Evolutionary conservation across 2,888 invertebrate genomes (phyloP).

Genomic region (Blastobasis lacticolella): DNA sequence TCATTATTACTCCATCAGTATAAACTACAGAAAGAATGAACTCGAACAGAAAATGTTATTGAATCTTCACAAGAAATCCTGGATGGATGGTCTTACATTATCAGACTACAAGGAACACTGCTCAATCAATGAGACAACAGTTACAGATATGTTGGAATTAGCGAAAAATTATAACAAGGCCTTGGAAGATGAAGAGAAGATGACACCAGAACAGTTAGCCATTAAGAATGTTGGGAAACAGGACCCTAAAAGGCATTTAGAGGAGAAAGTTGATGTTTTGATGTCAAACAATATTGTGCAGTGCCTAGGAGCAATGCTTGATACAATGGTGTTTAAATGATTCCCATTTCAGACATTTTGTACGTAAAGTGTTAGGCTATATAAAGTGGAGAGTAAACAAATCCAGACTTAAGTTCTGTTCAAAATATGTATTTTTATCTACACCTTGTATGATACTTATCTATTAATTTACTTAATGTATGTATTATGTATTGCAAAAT

Average conservation of each 20-base stretch:
- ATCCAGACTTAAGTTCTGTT: slow-evolving; percentile 35
- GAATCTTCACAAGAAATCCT: slow-evolving; percentile 98
- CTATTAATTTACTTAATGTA: slow-evolving; percentile 43
- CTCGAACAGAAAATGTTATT: slow-evolving; percentile 99
- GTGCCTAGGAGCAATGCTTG: slow-evolving; percentile 97
- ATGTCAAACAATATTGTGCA: slow-evolving; percentile 99
- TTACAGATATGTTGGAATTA: slow-evolving; percentile 96
- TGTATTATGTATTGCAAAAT: slow-evolving; percentile 39
- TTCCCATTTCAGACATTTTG: slow-evolving; percentile 31
- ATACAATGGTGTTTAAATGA: slow-evolving; percentile 76
- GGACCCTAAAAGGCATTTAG: slow-evolving; percentile 99
- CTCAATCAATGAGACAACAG: slow-evolving; percentile 93
- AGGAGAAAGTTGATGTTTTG: slow-evolving; percentile 97
- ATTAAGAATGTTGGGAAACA: slow-evolving; percentile 99
- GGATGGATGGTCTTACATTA: slow-evolving; percentile 96
- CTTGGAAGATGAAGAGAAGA: slow-evolving; percentile 98
- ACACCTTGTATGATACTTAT: slow-evolving; percentile 47
- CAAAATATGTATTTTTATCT: slow-evolving; percentile 21
- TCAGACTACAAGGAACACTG: slow-evolving; percentile 96
- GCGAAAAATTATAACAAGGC: slow-evolving; percentile 99
- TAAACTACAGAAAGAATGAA: slow-evolving; percentile 99
- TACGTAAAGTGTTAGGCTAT: slow-evolving; percentile 36
- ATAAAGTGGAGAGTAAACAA: slow-evolving; percentile 44
- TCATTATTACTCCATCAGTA: slow-evolving; percentile 99
- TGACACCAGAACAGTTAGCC: slow-evolving; percentile 99